Evolutionary conservation across 2,888 invertebrate genomes (phyloP).

Genomic region (Oscheius sp.): DNA sequence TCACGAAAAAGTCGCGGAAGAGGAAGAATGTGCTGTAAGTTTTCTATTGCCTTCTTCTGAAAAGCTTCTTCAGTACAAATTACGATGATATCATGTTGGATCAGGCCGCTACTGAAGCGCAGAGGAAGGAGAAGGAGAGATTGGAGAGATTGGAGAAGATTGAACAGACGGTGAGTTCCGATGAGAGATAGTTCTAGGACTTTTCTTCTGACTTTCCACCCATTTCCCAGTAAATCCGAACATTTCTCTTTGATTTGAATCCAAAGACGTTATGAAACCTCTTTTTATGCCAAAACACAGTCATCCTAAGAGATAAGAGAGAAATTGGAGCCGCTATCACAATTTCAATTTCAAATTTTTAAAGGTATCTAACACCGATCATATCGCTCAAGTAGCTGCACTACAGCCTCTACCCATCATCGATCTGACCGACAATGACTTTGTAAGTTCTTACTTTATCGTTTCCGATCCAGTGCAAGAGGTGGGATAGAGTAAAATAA

Average conservation of each 20-base stretch:
- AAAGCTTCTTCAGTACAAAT: slow-evolving; percentile 42
- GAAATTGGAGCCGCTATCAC: no score
- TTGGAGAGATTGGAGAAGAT: slow-evolving; percentile 54
- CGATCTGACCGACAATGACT: slow-evolving; percentile 36
- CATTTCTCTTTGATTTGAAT: no score
- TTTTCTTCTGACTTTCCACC: no score
- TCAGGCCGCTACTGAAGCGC: slow-evolving; percentile 47
- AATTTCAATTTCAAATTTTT: neutral
- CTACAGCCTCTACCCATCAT: slow-evolving; percentile 45
- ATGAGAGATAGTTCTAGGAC: no score
- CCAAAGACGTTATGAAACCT: no score
- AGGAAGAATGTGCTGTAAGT: slow-evolving; percentile 49
- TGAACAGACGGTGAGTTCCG: slow-evolving; percentile 34
- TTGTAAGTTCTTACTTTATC: slow-evolving; percentile 10
- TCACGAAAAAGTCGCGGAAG: slow-evolving; percentile 48
- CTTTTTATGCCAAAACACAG: slow-evolving; percentile 3
- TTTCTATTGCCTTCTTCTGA: neutral
- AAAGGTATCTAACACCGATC: slow-evolving; percentile 40
- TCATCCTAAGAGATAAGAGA: neutral
- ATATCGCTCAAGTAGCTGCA: slow-evolving; percentile 49
- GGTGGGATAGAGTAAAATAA: no score
- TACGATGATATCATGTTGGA: slow-evolving; percentile 45
- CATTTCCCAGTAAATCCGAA: no score
- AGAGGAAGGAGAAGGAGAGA: slow-evolving; percentile 57
- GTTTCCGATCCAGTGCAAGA: neutral